phyloP scores from a whole-genome alignment of 2,113 vertebrate species.

The Lathamus discolor region DNA sequence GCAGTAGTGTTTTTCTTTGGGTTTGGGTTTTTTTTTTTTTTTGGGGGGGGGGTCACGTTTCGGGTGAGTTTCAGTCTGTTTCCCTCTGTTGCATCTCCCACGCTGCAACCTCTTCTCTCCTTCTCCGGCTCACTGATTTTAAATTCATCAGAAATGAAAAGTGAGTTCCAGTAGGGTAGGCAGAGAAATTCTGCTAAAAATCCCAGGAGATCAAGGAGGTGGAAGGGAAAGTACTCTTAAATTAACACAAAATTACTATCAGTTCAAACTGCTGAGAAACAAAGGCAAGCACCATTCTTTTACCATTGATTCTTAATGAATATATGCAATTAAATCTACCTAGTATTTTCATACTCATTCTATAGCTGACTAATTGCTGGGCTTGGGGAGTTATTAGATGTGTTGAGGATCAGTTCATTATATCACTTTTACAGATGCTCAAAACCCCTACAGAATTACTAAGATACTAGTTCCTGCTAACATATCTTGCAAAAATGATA shows the following conservation, averaged over 20 bases:
- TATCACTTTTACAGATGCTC: not conserved
- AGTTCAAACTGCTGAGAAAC: not conserved
- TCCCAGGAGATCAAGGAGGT: not conserved
- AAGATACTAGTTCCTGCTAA: not conserved
- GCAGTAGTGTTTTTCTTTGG: not conserved
- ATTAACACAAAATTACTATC: not conserved
- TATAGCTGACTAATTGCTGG: not conserved
- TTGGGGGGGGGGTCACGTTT: too few relatives aligned
- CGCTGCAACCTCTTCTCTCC: not conserved
- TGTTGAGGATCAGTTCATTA: not conserved
- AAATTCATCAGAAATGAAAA: not conserved
- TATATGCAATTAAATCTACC: not conserved
- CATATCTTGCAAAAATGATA: not conserved
- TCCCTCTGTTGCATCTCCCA: not conserved
- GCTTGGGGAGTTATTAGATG: not conserved
- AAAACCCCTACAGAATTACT: not conserved
- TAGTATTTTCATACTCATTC: not conserved
- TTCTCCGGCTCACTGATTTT: not conserved
- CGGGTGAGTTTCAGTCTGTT: not conserved
- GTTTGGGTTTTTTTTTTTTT: not conserved
- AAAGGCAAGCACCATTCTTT: not conserved
- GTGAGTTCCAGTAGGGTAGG: not conserved
- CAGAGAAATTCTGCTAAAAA: not conserved
- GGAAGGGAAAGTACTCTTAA: not conserved
- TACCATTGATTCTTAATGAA: not conserved